A percentile compares a stretch with the other conserved stretches of the same genome.
Conservation (phyloP, 2,888 invertebrate genomes). For the Odontocerum albicorne region DNA sequence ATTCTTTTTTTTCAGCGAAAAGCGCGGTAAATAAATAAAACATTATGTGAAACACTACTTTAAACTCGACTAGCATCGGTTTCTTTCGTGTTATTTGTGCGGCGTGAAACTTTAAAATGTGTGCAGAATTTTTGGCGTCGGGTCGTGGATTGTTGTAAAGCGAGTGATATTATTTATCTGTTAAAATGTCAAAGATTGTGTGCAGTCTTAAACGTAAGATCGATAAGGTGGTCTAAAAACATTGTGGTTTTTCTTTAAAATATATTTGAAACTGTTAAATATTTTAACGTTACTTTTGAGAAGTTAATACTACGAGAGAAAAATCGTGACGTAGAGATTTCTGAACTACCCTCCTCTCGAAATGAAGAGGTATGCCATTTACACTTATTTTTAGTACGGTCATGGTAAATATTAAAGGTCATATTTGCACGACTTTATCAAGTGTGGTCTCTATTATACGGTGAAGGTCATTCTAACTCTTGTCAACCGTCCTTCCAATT, state of each 20-base stretch:
- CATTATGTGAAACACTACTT: constrained; percentile 10
- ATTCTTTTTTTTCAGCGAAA: constrained; percentile 15
- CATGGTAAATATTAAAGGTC: constrained; percentile 18
- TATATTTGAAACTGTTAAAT: too few species aligned
- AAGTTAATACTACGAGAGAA: constrained; percentile 21
- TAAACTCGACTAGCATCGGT: too few species aligned
- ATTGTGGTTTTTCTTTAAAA: too few species aligned
- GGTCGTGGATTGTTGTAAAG: too few species aligned
- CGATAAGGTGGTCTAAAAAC: constrained; percentile 14
- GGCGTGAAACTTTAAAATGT: too few species aligned
- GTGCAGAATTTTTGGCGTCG: too few species aligned
- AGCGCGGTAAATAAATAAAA: constrained; percentile 32
- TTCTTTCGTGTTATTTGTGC: too few species aligned
- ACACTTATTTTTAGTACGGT: constrained; percentile 10
- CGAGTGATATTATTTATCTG: constrained; percentile 1
- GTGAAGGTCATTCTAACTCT: constrained; percentile 30
- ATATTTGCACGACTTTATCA: constrained; percentile 18
- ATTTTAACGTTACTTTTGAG: too few species aligned
- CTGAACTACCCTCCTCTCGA: constrained; percentile 1
- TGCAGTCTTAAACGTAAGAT: constrained; percentile 21
- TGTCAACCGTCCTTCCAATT: constrained; percentile 14
- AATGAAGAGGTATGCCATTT: constrained; percentile 19
- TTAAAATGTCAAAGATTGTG: constrained; percentile 24
- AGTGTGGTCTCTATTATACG: constrained; percentile 23
- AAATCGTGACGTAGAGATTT: constrained; percentile 19